Conservation (phyloP, 1,140 invertebrate genomes). For the Lamellibrachia luymesi region DNA sequence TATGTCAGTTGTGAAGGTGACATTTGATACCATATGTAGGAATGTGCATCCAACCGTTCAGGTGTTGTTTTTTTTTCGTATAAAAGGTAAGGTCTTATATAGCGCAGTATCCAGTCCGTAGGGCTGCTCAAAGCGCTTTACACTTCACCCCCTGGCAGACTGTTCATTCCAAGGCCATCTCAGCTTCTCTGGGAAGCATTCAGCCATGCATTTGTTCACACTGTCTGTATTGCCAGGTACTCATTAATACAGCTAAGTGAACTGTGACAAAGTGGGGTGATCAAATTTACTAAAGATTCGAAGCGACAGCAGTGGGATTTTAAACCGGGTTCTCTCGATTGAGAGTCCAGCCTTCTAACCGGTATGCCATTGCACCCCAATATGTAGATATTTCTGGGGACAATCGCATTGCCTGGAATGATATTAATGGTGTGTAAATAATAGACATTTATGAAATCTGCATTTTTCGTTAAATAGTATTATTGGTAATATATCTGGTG, state of each 20-base stretch:
- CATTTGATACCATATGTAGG: neutral
- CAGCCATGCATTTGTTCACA: too few species aligned
- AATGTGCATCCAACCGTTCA: neutral
- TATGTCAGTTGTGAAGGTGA: neutral
- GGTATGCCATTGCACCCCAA: too few species aligned
- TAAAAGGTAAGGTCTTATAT: neutral
- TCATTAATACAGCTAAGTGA: neutral
- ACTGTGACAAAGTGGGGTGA: neutral
- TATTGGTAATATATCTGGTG: neutral
- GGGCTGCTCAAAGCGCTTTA: neutral
- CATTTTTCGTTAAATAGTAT: neutral
- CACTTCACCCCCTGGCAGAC: neutral
- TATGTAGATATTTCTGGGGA: too few species aligned
- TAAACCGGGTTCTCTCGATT: too few species aligned
- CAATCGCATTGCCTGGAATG: too few species aligned
- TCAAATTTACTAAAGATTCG: too few species aligned
- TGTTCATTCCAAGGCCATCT: neutral
- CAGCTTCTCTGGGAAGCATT: neutral
- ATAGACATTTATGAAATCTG: neutral
- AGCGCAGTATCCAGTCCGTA: neutral
- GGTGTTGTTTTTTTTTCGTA: neutral
- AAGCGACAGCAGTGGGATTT: too few species aligned
- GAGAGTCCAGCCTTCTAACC: too few species aligned
- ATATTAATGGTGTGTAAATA: too few species aligned
- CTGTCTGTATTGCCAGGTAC: neutral